Conservation (phyloP, 2,797 vertebrate genomes). For the Anisognathus igniventris region DNA sequence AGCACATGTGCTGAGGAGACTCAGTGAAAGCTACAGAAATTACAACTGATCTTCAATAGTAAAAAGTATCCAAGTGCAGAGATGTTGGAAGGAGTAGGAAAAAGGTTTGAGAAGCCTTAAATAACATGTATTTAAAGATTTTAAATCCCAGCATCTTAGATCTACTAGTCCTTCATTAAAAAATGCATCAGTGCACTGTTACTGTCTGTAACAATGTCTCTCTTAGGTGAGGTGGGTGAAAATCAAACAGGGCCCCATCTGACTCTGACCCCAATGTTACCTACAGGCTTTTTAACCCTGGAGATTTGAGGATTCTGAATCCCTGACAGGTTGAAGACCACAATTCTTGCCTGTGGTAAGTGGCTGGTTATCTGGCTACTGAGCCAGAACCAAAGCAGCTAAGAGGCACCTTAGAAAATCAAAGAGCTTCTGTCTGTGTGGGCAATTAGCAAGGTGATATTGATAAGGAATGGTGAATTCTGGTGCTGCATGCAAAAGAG, state of each 20-base stretch:
- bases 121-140: background rate
- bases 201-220: background rate
- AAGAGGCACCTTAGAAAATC: background rate
- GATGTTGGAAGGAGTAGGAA: background rate
- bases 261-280: accelerated
- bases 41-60: background rate
- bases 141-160: background rate
- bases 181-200: background rate
- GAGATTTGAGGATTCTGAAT: background rate
- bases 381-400: background rate
- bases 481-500: background rate
- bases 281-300: background rate
- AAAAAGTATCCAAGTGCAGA: background rate
- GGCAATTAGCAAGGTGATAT: background rate
- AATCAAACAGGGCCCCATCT: accelerated
- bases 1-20: background rate
- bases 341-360: background rate
- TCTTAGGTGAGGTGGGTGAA: background rate
- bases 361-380: background rate
- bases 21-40: background rate
- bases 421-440: background rate
- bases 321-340: background rate
- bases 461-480: background rate
- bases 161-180: background rate
- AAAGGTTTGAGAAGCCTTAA: background rate